Evolutionary conservation across 1,140 invertebrate genomes (phyloP).

Genomic region (Bursaphelenchus mucronatus): DNA sequence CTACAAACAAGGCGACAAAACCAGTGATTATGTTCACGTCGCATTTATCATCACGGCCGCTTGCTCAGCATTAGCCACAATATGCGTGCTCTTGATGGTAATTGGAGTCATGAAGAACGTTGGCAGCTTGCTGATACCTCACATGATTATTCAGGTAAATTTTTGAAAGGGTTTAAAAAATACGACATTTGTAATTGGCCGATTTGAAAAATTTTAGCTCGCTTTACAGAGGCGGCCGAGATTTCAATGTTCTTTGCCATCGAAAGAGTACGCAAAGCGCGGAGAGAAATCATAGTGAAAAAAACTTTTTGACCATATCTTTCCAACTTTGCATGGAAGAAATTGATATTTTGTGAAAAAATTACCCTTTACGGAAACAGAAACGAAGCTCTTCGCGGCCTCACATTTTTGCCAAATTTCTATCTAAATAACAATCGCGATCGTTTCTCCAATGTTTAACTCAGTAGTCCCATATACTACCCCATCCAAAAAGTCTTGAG

Average conservation of each 20-base stretch:
- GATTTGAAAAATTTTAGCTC: too few species aligned
- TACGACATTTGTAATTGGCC: slow-evolving; percentile 21
- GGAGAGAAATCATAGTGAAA: too few species aligned
- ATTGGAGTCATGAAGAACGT: slow-evolving; percentile 48
- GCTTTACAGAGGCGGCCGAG: too few species aligned
- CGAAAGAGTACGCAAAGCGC: too few species aligned
- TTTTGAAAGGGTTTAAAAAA: neutral
- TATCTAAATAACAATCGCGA: neutral
- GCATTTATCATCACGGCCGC: slow-evolving; percentile 45
- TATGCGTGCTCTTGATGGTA: slow-evolving; percentile 46
- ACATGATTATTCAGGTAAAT: slow-evolving; percentile 53
- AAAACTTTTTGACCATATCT: too few species aligned
- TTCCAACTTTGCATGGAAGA: too few species aligned
- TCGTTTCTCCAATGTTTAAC: neutral
- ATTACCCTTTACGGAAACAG: too few species aligned
- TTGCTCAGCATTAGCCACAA: slow-evolving; percentile 38
- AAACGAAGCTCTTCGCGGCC: too few species aligned
- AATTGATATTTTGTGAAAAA: too few species aligned
- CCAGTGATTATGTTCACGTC: slow-evolving; percentile 43
- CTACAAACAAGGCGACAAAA: neutral
- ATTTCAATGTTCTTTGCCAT: too few species aligned
- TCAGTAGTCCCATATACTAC: too few species aligned
- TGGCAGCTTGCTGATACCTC: slow-evolving; percentile 51
- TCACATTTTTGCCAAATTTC: slow-evolving; percentile 23
- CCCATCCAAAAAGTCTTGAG: too few species aligned